Evolutionary conservation across 2,797 vertebrate genomes (phyloP).

Genomic region (Protonibea diacanthus): DNA sequence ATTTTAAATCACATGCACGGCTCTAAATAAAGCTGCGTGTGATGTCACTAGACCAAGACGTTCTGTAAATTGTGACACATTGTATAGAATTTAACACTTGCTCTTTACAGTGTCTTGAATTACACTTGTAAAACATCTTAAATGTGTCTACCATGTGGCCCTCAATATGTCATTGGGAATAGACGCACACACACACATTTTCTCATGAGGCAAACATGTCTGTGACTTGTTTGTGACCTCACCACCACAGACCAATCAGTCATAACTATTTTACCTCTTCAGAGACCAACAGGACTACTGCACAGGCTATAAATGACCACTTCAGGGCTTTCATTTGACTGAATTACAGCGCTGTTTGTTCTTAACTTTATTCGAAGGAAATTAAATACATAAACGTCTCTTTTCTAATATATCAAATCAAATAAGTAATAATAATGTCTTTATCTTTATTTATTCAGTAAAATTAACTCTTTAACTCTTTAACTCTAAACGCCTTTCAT

Average conservation of each 20-base stretch:
- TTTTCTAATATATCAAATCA: slow-evolving; percentile 1
- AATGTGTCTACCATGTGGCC: slow-evolving; percentile 79
- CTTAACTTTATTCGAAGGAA: slow-evolving; percentile 25
- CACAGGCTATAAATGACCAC: slow-evolving; percentile 46
- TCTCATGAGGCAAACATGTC: slow-evolving; percentile 70
- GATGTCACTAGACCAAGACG: slow-evolving; percentile 20
- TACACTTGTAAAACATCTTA: slow-evolving; percentile 71
- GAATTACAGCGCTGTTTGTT: slow-evolving; percentile 34
- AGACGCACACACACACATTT: slow-evolving; percentile 60
- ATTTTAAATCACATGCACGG: slow-evolving; percentile 13
- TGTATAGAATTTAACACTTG: slow-evolving; percentile 63
- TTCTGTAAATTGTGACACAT: slow-evolving; percentile 39
- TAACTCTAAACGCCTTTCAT: background rate
- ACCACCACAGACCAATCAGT: slow-evolving; percentile 73
- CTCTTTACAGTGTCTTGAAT: slow-evolving; percentile 70
- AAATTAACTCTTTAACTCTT: background rate
- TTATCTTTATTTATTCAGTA: background rate
- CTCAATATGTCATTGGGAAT: slow-evolving; percentile 47
- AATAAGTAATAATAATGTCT: background rate
- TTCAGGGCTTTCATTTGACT: slow-evolving; percentile 51
- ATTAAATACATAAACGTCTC: slow-evolving; percentile 8
- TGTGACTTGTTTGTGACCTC: slow-evolving; percentile 78
- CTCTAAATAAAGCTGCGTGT: slow-evolving; percentile 32
- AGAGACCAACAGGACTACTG: slow-evolving; percentile 48
- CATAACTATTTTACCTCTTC: slow-evolving; percentile 58